These are phyloP conservation scores for Drosophila pallidifrons DNA, from an alignment of 1,140 invertebrate genomes.

Conservation along the genomic window DNA sequence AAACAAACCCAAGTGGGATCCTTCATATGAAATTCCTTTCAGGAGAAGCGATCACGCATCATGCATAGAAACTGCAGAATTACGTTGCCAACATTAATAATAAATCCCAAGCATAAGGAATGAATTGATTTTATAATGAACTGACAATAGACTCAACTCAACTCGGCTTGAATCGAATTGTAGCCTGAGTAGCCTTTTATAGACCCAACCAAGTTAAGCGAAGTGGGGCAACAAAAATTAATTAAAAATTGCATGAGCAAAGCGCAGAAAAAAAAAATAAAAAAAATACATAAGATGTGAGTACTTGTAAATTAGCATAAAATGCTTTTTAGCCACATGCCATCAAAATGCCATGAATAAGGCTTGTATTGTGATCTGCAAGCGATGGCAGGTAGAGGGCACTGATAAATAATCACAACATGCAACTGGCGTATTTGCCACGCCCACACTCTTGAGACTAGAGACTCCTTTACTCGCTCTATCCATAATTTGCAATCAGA, in stretches of 20 bases:
- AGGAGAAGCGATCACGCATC: conserved; percentile 17
- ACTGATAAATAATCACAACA: conserved; percentile 4
- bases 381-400: background rate
- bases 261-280: background rate
- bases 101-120: conserved; percentile 14
- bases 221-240: conserved; percentile 46
- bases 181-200: conserved; percentile 2
- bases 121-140: conserved; percentile 33
- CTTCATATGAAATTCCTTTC: conserved; percentile 17
- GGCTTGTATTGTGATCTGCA: conserved; percentile 17
- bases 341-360: conserved; percentile 10
- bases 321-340: conserved; percentile 36
- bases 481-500: conserved; percentile 54
- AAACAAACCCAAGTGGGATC: conserved; percentile 16
- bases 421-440: conserved; percentile 33
- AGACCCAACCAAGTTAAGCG: background rate
- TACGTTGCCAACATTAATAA: conserved; percentile 16
- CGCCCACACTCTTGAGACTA: conserved; percentile 36
- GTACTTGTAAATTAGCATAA: conserved; percentile 72
- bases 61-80: conserved; percentile 50
- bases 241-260: conserved; percentile 59
- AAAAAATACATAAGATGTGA: conserved; percentile 21
- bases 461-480: conserved; percentile 17
- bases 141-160: conserved; percentile 23
- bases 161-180: no score